Evolutionary conservation across 2,888 invertebrate genomes (phyloP).

Genomic region (Philonicus albiceps): DNA sequence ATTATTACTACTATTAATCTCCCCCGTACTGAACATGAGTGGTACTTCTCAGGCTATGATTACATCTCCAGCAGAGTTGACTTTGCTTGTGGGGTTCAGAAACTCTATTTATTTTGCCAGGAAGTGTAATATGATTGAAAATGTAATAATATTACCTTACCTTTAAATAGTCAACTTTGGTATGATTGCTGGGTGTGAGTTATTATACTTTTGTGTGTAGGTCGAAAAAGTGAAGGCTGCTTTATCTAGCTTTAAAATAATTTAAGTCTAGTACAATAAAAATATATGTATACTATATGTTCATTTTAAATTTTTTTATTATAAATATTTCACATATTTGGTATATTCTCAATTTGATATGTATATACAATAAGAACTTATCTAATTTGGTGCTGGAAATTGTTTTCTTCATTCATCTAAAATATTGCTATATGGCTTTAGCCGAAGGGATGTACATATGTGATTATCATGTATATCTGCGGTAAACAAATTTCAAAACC

Average conservation of each 20-base stretch:
- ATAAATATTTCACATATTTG: no score
- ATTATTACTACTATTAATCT: conserved; percentile 45
- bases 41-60: neutral
- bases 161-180: conserved; percentile 18
- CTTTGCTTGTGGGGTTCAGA: conserved; percentile 1
- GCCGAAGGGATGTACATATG: no score
- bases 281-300: no score
- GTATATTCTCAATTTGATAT: no score
- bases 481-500: no score
- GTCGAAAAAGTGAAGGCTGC: neutral
- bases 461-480: no score
- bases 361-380: no score
- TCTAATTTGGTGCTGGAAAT: no score
- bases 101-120: conserved; percentile 46
- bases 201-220: neutral
- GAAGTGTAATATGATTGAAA: conserved; percentile 46
- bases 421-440: no score
- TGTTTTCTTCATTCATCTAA: no score
- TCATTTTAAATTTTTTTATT: no score
- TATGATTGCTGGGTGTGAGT: neutral
- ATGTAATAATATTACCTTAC: conserved; percentile 43
- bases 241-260: neutral
- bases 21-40: neutral
- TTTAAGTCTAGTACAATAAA: neutral
- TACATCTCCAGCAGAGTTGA: neutral